phyloP scores from a whole-genome alignment of 2,888 invertebrate genomes.

The Rhorus exstirpatorius region DNA sequence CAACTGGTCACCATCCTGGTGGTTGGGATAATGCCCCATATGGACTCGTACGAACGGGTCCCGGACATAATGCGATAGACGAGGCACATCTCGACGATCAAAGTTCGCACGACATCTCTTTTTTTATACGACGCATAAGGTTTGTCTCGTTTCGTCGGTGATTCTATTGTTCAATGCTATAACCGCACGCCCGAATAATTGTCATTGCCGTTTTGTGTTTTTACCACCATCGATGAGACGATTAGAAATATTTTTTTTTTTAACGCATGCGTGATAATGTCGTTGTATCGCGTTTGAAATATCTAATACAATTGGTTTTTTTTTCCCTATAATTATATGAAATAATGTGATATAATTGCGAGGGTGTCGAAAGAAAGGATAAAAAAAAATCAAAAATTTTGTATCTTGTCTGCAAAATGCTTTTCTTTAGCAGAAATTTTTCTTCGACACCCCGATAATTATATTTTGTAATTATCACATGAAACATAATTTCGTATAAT shows the following conservation, averaged over 20 bases:
- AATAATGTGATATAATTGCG: not conserved
- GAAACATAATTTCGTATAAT: too few relatives aligned
- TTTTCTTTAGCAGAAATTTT: too few relatives aligned
- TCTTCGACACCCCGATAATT: too few relatives aligned
- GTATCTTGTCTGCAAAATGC: too few relatives aligned
- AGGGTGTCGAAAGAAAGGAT: not conserved
- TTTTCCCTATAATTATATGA: conserved; percentile 4
- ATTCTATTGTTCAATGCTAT: conserved; percentile 34
- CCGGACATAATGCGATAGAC: not conserved
- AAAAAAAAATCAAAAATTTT: too few relatives aligned
- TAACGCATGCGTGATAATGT: conserved; percentile 28
- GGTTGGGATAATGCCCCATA: not conserved
- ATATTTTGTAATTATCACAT: too few relatives aligned
- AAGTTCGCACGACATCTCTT: conserved; percentile 33
- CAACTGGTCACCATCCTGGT: not conserved
- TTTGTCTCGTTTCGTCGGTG: conserved; percentile 54
- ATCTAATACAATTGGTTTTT: conserved; percentile 11
- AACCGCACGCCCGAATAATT: conserved; percentile 48
- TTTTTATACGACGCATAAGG: conserved; percentile 34
- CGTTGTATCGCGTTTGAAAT: conserved; percentile 24
- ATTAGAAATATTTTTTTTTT: too few relatives aligned
- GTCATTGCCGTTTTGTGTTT: conserved; percentile 16
- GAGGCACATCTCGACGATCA: conserved; percentile 25
- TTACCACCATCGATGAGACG: not conserved
- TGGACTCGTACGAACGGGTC: conserved; percentile 19